Base-by-base conservation (phyloP, 2,113 vertebrate genomes). In the Siniperca knerii region DNA sequence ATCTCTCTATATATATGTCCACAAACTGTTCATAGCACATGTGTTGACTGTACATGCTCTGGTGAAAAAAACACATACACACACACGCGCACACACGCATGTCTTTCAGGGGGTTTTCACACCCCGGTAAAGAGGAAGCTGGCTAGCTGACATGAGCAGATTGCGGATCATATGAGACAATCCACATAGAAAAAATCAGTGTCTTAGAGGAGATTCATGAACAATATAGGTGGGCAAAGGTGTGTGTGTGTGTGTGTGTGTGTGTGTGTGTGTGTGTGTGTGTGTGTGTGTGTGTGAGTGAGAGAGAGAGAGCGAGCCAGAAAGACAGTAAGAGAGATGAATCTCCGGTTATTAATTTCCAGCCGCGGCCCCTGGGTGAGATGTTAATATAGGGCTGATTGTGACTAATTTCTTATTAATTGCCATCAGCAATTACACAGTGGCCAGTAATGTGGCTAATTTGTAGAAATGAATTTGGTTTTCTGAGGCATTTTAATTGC, bases 391-490 rank as follows among this genome's bases (percentile, higher is more conserved):
- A 93, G 89, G 93, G 92, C 92, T 95, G 94, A 95, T 96, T 93
- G 92, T 88, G 91, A 92, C 92, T 96, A 95, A 96, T 96, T 94
- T 93, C 91, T 94, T 94, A 96, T 96, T 95, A 96, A 96, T 96
- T 96, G 95, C 92, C 94, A 94, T 95, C 94, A 95, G 93, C 93
- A 91, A 94, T 94, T 95, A 96, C 94, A 94, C 93, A 91, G 92
- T 95, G 92, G 92, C 95, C 92, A 79, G 93, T 94, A 94, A 95
- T 94, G 91, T 81, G 89, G 88, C 93, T 95, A 95, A 96, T 96
- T 94, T 95, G 93, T 93, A 90, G 87, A 88, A 94, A 95, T 95
- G 91, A 95, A 95, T 95, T 95, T 94, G 94, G 91, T 90, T 92
- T 93, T 93, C 84, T 25, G 87, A 92, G 89, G 76, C 89, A 90